Conservation (phyloP, 2,888 invertebrate species). For the Polyommatus icarus region DNA sequence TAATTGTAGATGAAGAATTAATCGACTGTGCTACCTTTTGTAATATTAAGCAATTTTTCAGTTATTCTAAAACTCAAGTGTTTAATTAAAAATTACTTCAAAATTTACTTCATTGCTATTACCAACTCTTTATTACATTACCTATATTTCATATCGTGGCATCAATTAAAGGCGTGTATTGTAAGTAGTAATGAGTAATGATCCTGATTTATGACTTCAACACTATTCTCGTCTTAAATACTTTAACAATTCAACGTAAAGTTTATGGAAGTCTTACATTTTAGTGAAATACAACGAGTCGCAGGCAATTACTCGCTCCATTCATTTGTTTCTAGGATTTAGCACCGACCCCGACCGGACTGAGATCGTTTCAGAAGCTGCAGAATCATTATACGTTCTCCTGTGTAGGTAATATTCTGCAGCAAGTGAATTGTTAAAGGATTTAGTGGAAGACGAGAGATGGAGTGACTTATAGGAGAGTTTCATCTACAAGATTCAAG, state of each 20-base stretch:
- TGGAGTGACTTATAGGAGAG: neutral
- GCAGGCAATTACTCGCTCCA: conserved; percentile 27
- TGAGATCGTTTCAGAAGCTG: neutral
- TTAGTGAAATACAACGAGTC: conserved; percentile 18
- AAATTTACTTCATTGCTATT: no score
- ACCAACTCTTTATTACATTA: no score
- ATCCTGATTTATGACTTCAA: neutral
- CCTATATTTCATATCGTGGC: no score
- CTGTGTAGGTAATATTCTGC: neutral
- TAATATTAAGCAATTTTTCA: no score
- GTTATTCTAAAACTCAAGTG: no score
- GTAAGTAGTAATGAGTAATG: no score
- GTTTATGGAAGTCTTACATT: conserved; percentile 14
- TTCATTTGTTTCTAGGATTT: conserved; percentile 25
- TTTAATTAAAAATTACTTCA: no score
- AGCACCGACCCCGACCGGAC: neutral
- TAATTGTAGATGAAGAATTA: no score
- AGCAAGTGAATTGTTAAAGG: conserved; percentile 13
- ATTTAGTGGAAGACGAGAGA: neutral
- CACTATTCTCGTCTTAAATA: neutral
- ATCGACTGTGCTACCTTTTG: no score
- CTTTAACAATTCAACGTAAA: neutral
- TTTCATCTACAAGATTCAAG: neutral
- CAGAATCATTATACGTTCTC: neutral
- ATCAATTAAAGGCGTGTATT: no score